phyloP scores from a whole-genome alignment of 2,888 invertebrate species.

The Ectropis crepuscularia region DNA sequence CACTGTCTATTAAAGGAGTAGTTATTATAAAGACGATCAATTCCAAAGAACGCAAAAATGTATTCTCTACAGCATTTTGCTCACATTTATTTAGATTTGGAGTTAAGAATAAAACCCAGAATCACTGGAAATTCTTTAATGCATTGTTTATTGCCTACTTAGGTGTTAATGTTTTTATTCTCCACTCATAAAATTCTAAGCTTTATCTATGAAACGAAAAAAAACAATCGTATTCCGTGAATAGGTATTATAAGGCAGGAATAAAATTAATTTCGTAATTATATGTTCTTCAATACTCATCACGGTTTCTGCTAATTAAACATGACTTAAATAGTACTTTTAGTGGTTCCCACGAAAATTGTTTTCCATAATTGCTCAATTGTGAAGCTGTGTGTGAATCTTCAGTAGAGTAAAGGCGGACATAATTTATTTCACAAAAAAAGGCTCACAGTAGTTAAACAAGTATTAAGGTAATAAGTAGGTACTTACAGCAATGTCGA shows the following conservation, averaged over 20 bases:
- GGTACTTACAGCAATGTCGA: too few relatives aligned
- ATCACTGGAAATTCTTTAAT: too few relatives aligned
- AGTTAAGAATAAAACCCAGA: background rate
- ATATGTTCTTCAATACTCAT: conserved; percentile 18
- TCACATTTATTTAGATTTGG: background rate
- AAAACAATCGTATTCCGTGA: conserved; percentile 4
- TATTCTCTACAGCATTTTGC: too few relatives aligned
- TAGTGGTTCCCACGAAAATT: conserved; percentile 34
- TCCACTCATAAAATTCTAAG: conserved; percentile 7
- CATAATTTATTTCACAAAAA: conserved; percentile 4
- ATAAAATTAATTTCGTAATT: conserved; percentile 18
- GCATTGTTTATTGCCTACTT: background rate
- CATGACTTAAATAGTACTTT: conserved; percentile 20
- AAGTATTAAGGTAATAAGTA: too few relatives aligned
- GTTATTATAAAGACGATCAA: too few relatives aligned
- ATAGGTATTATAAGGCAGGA: conserved; percentile 13
- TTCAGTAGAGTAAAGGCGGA: conserved; percentile 19
- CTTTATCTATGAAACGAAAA: conserved; percentile 4
- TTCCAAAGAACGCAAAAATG: too few relatives aligned
- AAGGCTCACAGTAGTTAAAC: too few relatives aligned
- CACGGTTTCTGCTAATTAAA: conserved; percentile 27
- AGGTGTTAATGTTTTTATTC: background rate
- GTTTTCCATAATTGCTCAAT: conserved; percentile 36
- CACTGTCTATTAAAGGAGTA: too few relatives aligned
- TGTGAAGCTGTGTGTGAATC: conserved; percentile 34